Base-by-base conservation (phyloP, 2,797 vertebrate genomes). In the Clarias platycephalus region DNA sequence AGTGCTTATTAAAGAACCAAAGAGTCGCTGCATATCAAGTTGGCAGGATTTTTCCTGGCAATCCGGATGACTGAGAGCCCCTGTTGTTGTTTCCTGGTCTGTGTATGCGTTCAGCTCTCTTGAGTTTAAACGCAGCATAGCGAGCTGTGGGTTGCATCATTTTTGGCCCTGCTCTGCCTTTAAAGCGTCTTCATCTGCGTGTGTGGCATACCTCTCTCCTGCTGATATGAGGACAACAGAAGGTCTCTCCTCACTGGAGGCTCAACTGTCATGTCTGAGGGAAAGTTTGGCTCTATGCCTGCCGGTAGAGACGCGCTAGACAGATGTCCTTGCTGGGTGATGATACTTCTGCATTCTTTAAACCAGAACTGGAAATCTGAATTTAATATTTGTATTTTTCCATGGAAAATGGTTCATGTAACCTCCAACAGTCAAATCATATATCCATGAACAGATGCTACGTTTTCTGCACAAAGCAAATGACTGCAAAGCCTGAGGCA, bases 361-460 rank as follows among this genome's bases (percentile, higher is more conserved):
- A 89, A 88, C 34, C 26, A 80, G 20, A 15, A 31, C 82, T 84
- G 84, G 68, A 83, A 88, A 84, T 88, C 49, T 70, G 75, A 28
- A 4, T 75, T 20, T 44, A 44, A 44, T 44, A 44, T 55, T 31
- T 68, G 81, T 89, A 62, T 85, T 80, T 31, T 58, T 24, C 22
- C 5, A 49, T 74, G 75, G 79, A 55, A 4, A 84, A 83, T 82
- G 80, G 81, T 87, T 90, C 89, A 86, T 87, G 28, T 90, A 76
- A 74, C 81, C 84, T 89, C 34, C 80, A 87, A 75, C 89, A 88
- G 89, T 88, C 85, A 88, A 81, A 89, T 87, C 89, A 91, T 86
- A 90, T 88, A 91, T 91, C 87, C 89, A 86, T 89, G 90, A 93
- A 92, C 91, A 92, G 90, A 93, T 92, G 90, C 87, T 87, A 81